phyloP scores from a whole-genome alignment of 2,888 invertebrate species.

The Drosophila testacea region DNA sequence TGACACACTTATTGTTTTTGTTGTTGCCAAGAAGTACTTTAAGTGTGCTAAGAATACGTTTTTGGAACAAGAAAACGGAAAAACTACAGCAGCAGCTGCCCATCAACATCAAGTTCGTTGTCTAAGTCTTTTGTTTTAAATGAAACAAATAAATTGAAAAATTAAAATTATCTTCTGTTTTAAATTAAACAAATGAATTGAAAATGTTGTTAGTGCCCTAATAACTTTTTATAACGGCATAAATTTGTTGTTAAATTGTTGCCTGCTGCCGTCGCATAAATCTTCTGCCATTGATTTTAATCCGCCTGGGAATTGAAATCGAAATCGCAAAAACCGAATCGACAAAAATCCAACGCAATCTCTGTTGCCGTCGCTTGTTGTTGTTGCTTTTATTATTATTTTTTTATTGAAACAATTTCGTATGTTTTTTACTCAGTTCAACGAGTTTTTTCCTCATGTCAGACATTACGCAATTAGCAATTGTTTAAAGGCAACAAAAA shows the following conservation, averaged over 20 bases:
- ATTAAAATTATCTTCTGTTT: slow-evolving; percentile 54
- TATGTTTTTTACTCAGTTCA: slow-evolving; percentile 27
- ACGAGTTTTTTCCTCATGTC: slow-evolving; percentile 28
- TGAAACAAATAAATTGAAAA: slow-evolving; percentile 3
- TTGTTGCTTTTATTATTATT: slow-evolving; percentile 22
- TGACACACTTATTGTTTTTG: slow-evolving; percentile 64
- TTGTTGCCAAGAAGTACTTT: slow-evolving; percentile 19
- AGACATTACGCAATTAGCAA: slow-evolving; percentile 59
- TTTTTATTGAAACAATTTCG: slow-evolving; percentile 51
- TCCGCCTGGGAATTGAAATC: slow-evolving; percentile 76
- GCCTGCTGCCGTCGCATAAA: slow-evolving; percentile 69
- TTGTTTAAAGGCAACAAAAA: slow-evolving; percentile 43
- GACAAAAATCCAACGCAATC: slow-evolving; percentile 8
- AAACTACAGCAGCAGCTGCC: background rate
- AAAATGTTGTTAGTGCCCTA: slow-evolving; percentile 15
- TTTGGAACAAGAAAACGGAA: slow-evolving; percentile 11
- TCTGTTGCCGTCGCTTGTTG: slow-evolving; percentile 27
- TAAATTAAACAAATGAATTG: slow-evolving; percentile 11
- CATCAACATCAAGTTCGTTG: slow-evolving; percentile 64
- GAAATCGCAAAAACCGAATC: slow-evolving; percentile 10
- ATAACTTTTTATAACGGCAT: slow-evolving; percentile 74
- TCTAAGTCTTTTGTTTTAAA: slow-evolving; percentile 69
- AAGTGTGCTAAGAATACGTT: background rate
- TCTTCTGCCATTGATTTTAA: slow-evolving; percentile 70
- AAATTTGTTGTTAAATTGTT: slow-evolving; percentile 51